These are phyloP conservation scores for Linyphia triangularis DNA, from an alignment of 2,888 invertebrate genomes.

Conservation along the genomic window DNA sequence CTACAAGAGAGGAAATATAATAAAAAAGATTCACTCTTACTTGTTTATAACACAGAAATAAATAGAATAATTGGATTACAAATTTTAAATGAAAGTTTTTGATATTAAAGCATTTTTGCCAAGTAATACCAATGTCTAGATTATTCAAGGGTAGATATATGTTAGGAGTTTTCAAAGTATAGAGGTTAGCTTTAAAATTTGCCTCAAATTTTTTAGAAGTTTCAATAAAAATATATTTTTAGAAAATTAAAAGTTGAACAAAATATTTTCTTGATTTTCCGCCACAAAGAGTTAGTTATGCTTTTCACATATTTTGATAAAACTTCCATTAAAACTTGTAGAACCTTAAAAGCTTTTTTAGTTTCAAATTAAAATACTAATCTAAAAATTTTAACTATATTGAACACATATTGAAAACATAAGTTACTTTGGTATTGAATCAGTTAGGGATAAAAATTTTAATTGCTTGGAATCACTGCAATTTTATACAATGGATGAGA, in stretches of 20 bases:
- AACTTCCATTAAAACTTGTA: conserved; percentile 37
- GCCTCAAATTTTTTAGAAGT: too few relatives aligned
- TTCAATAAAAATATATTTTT: not conserved
- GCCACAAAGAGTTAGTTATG: too few relatives aligned
- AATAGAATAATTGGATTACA: conserved; percentile 9
- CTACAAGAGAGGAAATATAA: conserved; percentile 4
- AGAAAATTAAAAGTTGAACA: too few relatives aligned
- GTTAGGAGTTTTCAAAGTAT: too few relatives aligned
- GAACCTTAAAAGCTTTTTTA: not conserved
- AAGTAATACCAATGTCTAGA: too few relatives aligned
- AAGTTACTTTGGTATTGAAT: not conserved
- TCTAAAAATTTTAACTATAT: not conserved
- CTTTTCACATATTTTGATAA: too few relatives aligned
- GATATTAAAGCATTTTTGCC: not conserved
- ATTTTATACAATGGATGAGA: conserved; percentile 42
- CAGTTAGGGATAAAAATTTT: not conserved
- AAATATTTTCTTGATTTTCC: too few relatives aligned
- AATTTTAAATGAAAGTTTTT: conserved; percentile 36
- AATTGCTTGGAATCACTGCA: conserved; percentile 1
- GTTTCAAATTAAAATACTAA: not conserved
- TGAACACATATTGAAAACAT: not conserved
- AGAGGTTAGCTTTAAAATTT: too few relatives aligned
- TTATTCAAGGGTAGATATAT: too few relatives aligned
- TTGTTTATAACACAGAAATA: not conserved
- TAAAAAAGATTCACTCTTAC: not conserved